These are phyloP conservation scores for Cephus pulcher DNA, from an alignment of 2,888 invertebrate genomes.

Conservation along the genomic window DNA sequence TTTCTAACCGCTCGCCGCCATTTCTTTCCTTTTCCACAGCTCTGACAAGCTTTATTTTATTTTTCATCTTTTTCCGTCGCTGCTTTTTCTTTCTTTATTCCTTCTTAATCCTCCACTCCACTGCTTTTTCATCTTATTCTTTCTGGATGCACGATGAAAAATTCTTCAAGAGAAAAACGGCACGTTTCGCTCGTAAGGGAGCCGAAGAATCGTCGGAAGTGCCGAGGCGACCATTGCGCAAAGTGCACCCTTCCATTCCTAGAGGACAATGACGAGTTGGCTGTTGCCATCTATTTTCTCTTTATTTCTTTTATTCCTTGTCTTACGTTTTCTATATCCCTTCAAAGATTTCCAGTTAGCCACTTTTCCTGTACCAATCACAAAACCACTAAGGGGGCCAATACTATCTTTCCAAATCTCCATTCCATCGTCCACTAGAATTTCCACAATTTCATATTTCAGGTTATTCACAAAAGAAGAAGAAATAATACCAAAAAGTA, in stretches of 20 bases:
- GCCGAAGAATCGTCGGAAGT: constrained; percentile 13
- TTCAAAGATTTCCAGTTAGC: neutral
- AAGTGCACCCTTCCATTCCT: neutral
- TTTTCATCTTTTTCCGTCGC: neutral
- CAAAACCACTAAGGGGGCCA: neutral
- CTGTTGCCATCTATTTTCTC: neutral
- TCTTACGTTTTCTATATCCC: neutral
- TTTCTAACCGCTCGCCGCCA: constrained; percentile 35
- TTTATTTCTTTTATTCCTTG: neutral
- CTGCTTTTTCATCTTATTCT: constrained; percentile 9
- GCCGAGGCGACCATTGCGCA: neutral
- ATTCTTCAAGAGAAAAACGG: constrained; percentile 4
- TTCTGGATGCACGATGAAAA: neutral
- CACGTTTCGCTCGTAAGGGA: constrained; percentile 22
- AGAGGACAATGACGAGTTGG: neutral
- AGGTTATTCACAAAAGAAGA: neutral
- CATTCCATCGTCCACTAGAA: neutral
- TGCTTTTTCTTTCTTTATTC: constrained; percentile 10
- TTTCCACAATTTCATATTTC: neutral
- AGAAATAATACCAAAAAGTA: neutral
- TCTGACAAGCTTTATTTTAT: neutral
- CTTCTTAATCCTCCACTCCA: constrained; percentile 19
- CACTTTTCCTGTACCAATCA: neutral
- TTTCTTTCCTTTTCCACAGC: constrained; percentile 22
- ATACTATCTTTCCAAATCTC: neutral